Evolutionary conservation across 2,797 vertebrate species (phyloP), one percentile per base, ranked within the genome.

Genomic region (Argya squamiceps): DNA sequence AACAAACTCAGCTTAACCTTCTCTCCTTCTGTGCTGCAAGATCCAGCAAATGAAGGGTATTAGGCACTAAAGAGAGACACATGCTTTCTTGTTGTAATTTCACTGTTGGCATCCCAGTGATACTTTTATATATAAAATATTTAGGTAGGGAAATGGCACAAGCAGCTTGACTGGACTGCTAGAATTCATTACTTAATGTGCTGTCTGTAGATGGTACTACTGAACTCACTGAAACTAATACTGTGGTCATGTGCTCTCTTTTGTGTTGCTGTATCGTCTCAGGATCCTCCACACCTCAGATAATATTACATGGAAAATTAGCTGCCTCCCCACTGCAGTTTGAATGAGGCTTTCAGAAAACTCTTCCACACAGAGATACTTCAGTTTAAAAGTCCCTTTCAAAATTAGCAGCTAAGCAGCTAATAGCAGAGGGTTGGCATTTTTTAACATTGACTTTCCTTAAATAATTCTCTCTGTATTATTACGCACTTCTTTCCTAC

Each of bases 271-370:
- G 1, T 82, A 60, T 82, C 6, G 1, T 92, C 77, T 87, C 78
- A 82, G 83, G 41, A 94, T 90, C 83, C 86, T 92, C 80, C 53
- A 62, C 29, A 63, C 34, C 74, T 88, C 47, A 39, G 93, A 81
- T 92, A 93, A 81, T 56, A 87, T 95, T 95, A 95, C 90, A 76
- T 34, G 80, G 95, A 95, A 93, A 94, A 93, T 90, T 73, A 95
- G 30, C 85, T 77, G 74, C 60, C 63, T 88, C 34, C 23, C 30
- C 63, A 47, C 23, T 75, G 74, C 83, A 86, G 44, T 41, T n/a
- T 43, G 70, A 92, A 73, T 2, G 4, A 30, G 73, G 67, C 34
- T 95, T 90, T 90, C 39, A 74, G 83, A 74, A 79, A 62, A 84
- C 49, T 62, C 79, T 86, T 88, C 22, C 59, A 50, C 32, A 43